Evolutionary conservation across 2,888 invertebrate genomes (phyloP).

Genomic region (Strigamia transsilvanica): DNA sequence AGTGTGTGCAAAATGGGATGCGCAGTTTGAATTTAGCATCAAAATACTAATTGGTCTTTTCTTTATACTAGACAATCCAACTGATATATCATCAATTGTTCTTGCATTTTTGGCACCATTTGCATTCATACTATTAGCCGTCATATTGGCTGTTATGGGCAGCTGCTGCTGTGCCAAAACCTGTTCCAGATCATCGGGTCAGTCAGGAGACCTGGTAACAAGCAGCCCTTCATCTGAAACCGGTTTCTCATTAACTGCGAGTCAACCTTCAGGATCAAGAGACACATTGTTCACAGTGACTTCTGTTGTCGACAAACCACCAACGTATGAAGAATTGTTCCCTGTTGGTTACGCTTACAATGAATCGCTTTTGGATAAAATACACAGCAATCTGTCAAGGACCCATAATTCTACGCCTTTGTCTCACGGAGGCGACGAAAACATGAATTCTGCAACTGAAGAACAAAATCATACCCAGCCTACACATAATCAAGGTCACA

Average conservation of each 20-base stretch:
- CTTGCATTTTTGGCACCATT: slow-evolving; percentile 53
- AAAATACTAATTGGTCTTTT: background rate
- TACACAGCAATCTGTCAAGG: background rate
- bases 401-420: background rate
- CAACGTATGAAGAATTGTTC: slow-evolving; percentile 50
- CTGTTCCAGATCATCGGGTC: background rate
- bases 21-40: too few species aligned
- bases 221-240: background rate
- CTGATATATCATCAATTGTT: slow-evolving; percentile 51
- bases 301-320: slow-evolving; percentile 50
- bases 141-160: slow-evolving; percentile 51
- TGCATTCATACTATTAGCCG: slow-evolving; percentile 51
- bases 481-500: background rate
- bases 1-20: too few species aligned
- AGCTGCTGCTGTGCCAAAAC: slow-evolving; percentile 49
- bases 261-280: slow-evolving; percentile 13
- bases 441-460: background rate
- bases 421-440: background rate
- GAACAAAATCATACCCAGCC: background rate
- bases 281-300: slow-evolving; percentile 12
- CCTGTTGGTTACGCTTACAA: slow-evolving; percentile 23
- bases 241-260: background rate
- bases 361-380: background rate
- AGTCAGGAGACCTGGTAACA: background rate
- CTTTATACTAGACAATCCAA: background rate